Evolutionary conservation across 1,140 invertebrate genomes (phyloP).

Genomic region (Parapsyche elsis): DNA sequence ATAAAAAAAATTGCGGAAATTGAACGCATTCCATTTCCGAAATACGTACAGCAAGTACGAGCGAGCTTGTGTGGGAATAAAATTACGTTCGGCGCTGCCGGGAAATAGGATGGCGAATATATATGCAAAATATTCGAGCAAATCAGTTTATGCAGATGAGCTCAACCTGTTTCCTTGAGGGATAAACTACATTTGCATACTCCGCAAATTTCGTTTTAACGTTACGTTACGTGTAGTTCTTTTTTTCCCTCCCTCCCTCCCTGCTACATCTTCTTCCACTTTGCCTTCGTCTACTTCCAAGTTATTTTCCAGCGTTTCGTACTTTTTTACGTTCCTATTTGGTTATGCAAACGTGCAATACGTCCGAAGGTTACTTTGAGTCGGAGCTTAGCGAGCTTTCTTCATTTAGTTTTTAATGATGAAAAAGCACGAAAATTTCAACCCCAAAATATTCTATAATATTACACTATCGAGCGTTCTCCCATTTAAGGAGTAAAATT

Average conservation of each 20-base stretch:
- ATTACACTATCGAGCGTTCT: too few species aligned
- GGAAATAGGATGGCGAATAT: slow-evolving; percentile 31
- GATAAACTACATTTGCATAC: slow-evolving; percentile 41
- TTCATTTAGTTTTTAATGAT: slow-evolving; percentile 30
- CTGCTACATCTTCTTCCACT: neutral
- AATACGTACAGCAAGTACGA: neutral
- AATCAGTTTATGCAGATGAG: slow-evolving; percentile 36
- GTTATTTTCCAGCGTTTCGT: slow-evolving; percentile 23
- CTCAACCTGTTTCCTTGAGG: slow-evolving; percentile 24
- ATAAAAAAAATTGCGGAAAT: neutral
- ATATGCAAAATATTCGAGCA: slow-evolving; percentile 36
- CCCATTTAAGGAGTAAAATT: neutral
- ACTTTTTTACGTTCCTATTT: slow-evolving; percentile 32
- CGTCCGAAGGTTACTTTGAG: slow-evolving; percentile 25
- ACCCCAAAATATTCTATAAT: too few species aligned
- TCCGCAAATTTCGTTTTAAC: slow-evolving; percentile 40
- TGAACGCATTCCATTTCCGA: slow-evolving; percentile 6
- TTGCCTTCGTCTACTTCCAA: slow-evolving; percentile 17
- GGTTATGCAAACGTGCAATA: slow-evolving; percentile 32
- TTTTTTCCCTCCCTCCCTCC: neutral
- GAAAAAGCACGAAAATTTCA: neutral
- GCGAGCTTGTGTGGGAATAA: slow-evolving; percentile 16
- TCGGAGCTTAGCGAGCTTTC: slow-evolving; percentile 1
- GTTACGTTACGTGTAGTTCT: slow-evolving; percentile 31
- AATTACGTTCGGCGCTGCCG: slow-evolving; percentile 16